Evolutionary conservation across 2,888 invertebrate genomes (phyloP).

Genomic region (Xanthia togata): DNA sequence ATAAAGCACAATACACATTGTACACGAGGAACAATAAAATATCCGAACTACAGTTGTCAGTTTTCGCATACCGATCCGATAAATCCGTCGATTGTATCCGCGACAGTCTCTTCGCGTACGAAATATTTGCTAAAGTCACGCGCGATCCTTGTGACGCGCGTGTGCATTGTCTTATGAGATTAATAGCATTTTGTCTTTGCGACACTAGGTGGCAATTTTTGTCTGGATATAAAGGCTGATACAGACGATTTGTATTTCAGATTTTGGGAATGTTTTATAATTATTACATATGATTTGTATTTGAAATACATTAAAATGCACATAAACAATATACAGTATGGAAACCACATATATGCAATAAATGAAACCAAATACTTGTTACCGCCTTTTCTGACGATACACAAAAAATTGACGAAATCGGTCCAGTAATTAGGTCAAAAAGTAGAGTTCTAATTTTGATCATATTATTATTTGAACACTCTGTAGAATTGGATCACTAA

Average conservation of each 20-base stretch:
- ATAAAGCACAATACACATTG: constrained; percentile 23
- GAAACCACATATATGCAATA: no score
- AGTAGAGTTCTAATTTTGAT: no score
- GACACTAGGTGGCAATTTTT: constrained; percentile 17
- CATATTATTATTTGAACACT: no score
- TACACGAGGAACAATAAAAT: constrained; percentile 43
- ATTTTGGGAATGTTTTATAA: no score
- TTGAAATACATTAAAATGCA: no score
- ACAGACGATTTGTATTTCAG: neutral
- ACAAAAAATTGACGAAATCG: no score
- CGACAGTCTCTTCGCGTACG: constrained; percentile 3
- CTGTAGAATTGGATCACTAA: no score
- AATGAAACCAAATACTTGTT: no score
- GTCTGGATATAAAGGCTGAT: neutral
- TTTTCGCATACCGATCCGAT: constrained; percentile 45
- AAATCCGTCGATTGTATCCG: constrained; percentile 47
- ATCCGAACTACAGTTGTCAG: constrained; percentile 32
- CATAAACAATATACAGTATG: no score
- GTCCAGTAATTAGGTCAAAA: no score
- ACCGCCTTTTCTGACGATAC: no score
- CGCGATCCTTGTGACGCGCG: constrained; percentile 48
- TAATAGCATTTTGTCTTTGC: constrained; percentile 57
- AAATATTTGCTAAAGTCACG: constrained; percentile 59
- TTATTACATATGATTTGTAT: neutral
- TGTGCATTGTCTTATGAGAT: constrained; percentile 65